These are phyloP conservation scores for Chiloscyllium plagiosum DNA, from an alignment of 2,113 vertebrate genomes.

Conservation along the genomic window DNA sequence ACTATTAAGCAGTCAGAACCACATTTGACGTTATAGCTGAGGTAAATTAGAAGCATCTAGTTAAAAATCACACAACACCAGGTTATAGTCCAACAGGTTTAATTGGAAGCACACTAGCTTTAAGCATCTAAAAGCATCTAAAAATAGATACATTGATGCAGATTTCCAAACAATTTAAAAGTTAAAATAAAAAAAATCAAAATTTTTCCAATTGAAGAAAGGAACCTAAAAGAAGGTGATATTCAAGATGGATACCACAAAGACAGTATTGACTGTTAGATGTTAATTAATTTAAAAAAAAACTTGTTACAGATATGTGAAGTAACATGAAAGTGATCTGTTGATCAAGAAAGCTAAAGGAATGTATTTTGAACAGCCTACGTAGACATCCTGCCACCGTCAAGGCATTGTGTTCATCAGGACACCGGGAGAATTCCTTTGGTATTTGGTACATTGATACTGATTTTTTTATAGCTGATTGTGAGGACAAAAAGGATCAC, in stretches of 20 bases:
- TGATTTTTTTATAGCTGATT: background rate
- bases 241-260: background rate
- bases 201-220: background rate
- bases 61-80: no score
- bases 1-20: background rate
- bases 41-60: background rate
- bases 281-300: background rate
- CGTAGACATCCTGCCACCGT: background rate
- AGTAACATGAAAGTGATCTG: background rate
- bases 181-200: background rate
- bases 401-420: background rate
- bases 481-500: background rate
- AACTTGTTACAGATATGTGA: background rate
- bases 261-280: background rate
- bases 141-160: background rate
- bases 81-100: no score
- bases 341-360: background rate
- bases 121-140: no score
- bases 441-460: background rate
- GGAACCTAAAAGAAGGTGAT: background rate
- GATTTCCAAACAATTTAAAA: background rate
- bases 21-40: background rate
- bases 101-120: no score
- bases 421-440: background rate
- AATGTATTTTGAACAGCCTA: background rate